Percentiles rank a stretch among this genome's conserved stretches.
These are phyloP conservation scores for Thera britannica DNA, from an alignment of 2,888 invertebrate species.

Conservation along the genomic window DNA sequence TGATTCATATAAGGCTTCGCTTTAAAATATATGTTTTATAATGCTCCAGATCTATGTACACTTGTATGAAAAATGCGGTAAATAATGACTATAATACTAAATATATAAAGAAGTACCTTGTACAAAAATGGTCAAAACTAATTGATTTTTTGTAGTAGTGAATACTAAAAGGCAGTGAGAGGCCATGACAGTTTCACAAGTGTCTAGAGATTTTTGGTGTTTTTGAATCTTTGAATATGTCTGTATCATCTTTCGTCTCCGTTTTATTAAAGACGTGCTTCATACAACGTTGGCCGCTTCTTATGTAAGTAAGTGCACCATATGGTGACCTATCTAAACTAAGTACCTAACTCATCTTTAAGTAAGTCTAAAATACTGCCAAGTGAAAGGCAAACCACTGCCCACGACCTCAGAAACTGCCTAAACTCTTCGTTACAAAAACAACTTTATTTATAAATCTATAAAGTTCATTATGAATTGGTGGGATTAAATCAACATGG, in stretches of 20 bases:
- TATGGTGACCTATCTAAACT: not conserved
- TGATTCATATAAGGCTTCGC: too few species aligned
- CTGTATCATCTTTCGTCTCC: not conserved
- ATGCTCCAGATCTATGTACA: too few species aligned
- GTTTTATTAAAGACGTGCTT: not conserved
- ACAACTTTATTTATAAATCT: slow-evolving; percentile 55
- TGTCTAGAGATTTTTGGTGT: too few species aligned
- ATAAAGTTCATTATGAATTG: slow-evolving; percentile 47
- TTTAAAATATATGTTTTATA: too few species aligned
- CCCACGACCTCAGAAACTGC: slow-evolving; percentile 57
- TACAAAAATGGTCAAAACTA: too few species aligned
- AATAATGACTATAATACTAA: too few species aligned
- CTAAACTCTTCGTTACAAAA: slow-evolving; percentile 47
- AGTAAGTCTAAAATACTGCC: slow-evolving; percentile 43
- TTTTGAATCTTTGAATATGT: too few species aligned
- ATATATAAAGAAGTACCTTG: too few species aligned
- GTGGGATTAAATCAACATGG: slow-evolving; percentile 46
- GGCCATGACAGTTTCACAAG: too few species aligned
- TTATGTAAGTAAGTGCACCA: not conserved
- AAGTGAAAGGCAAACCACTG: slow-evolving; percentile 77
- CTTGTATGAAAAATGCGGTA: too few species aligned
- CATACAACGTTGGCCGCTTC: not conserved
- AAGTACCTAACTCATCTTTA: not conserved
- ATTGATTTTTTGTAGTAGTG: too few species aligned
- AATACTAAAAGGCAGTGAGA: too few species aligned